Evolutionary conservation across 2,797 vertebrate species (phyloP).

Genomic region (Halcyon leucocephala): DNA sequence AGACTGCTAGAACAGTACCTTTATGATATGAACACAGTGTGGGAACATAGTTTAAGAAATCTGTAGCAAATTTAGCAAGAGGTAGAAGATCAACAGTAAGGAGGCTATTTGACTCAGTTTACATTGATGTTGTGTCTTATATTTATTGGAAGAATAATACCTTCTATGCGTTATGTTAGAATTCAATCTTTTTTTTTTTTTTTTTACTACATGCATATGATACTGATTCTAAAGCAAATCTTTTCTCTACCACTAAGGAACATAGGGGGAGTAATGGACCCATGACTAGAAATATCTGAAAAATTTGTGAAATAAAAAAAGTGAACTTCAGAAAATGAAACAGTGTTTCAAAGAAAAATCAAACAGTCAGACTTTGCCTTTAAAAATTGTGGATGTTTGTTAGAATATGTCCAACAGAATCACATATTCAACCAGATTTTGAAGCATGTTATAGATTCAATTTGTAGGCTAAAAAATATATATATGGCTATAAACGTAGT

Average conservation of each 20-base stretch:
- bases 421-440: not conserved
- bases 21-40: not conserved
- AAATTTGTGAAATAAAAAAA: not conserved
- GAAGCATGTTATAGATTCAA: not conserved
- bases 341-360: not conserved
- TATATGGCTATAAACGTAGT: not conserved
- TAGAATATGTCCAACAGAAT: not conserved
- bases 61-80: not conserved
- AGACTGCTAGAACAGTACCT: not conserved
- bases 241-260: not conserved
- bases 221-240: not conserved
- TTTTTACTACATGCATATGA: not conserved
- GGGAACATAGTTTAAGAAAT: not conserved
- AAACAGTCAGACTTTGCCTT: not conserved
- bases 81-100: not conserved
- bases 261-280: not conserved
- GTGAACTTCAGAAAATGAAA: not conserved
- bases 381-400: not conserved
- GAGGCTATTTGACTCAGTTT: not conserved
- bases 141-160: not conserved
- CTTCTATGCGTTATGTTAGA: not conserved
- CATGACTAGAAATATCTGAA: not conserved
- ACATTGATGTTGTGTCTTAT: not conserved
- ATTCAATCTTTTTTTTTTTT: not conserved
- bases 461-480: not conserved